Evolutionary conservation across 2,888 invertebrate species (phyloP), one percentile per base, ranked within the genome.

Genomic region (Cerastis rubricosa): DNA sequence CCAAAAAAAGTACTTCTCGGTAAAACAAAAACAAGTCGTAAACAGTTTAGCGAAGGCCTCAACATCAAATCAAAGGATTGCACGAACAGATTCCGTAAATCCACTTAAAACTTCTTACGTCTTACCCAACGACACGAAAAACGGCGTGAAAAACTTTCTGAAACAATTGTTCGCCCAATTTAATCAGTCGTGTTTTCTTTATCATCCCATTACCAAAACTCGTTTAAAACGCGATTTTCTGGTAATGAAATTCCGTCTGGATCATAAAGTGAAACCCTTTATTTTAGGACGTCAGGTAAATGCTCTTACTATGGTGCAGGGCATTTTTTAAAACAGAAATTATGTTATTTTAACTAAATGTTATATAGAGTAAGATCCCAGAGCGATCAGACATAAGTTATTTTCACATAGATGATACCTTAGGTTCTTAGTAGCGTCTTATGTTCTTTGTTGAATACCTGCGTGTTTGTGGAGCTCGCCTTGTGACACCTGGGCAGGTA

Each of bases 181-280:
- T 83, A 82, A 85, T 80, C 82, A 86, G 86, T 85, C 80, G 76
- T 88, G 83, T 87, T 88, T 81, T 85, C 85, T 87, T 86, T 89
- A 89, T 84, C 78, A 77, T 82, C 67, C 86, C 67, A 84, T 89
- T 88, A 88, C 83, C 65, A 67, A 82, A 87, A 86, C 84, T 88
- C 90, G 85, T 92, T 90, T 90, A 88, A 89, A 89, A 89, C 74
- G 85, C 87, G 89, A 92, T 91, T 89, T 90, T 88, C 87, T 84
- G 85, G 74, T 91, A 93, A 93, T 93, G 91, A 93, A 93, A 93
- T 93, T 93, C 92, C 87, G 87, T 90, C 90, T 88, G 87, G 88
- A 85, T 85, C 90, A 88, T 92, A 91, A 93, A 92, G 90, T 88
- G 86, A 84, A 85, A 89, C 89, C 90, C 88, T 91, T 91, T 90